phyloP scores from a whole-genome alignment of 2,888 invertebrate genomes.

The Athetis lepigone region DNA sequence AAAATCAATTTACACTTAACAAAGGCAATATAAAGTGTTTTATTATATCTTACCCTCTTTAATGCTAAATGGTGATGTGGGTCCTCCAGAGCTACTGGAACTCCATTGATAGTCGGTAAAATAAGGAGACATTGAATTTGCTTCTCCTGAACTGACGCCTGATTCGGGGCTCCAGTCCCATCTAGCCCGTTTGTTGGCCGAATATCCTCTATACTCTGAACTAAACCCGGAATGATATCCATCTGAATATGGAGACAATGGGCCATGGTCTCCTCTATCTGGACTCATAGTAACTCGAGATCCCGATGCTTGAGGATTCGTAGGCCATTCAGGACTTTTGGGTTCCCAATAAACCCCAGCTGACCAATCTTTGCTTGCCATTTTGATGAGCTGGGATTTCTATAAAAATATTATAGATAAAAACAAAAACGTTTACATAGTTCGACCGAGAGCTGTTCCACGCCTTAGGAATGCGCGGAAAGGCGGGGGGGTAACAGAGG shows the following conservation, averaged over 20 bases:
- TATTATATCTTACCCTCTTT: conserved; percentile 76
- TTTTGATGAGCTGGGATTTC: conserved; percentile 80
- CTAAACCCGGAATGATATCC: conserved; percentile 83
- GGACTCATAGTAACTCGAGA: conserved; percentile 78
- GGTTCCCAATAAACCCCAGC: conserved; percentile 86
- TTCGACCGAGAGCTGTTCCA: too few relatives aligned
- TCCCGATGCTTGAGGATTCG: conserved; percentile 68
- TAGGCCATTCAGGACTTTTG: conserved; percentile 83
- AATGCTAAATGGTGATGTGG: conserved; percentile 85
- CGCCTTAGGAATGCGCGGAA: too few relatives aligned
- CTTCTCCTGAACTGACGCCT: conserved; percentile 79
- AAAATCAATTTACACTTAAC: neutral
- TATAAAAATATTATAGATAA: conserved; percentile 48
- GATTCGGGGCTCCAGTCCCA: conserved; percentile 88
- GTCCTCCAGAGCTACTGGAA: conserved; percentile 86
- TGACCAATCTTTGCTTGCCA: conserved; percentile 85
- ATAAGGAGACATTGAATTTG: conserved; percentile 78
- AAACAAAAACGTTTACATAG: too few relatives aligned
- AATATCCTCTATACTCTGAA: conserved; percentile 75
- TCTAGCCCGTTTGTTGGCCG: conserved; percentile 72
- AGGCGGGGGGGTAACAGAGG: too few relatives aligned
- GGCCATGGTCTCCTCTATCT: conserved; percentile 74
- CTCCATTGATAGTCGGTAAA: conserved; percentile 90
- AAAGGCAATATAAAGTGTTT: neutral
- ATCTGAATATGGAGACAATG: conserved; percentile 81